Conservation (phyloP, 2,797 vertebrate species). For the Phataginus tricuspis region DNA sequence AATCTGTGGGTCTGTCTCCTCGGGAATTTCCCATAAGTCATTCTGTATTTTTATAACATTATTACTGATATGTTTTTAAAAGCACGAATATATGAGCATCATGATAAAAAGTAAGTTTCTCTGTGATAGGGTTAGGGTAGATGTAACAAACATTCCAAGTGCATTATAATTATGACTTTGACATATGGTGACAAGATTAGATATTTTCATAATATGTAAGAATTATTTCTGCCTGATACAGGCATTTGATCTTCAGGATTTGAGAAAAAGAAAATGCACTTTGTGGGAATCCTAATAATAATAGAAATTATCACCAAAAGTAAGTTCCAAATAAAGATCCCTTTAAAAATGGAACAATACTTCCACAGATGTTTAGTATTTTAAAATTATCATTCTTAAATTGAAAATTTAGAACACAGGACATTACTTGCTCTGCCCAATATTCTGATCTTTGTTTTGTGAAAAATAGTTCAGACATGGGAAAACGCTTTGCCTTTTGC, state of each 20-base stretch:
- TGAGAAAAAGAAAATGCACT: too few relatives aligned
- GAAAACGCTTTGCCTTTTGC: neutral
- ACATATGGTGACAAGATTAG: neutral
- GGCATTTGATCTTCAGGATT: neutral
- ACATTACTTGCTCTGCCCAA: neutral
- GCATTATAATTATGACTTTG: neutral
- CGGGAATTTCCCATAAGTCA: neutral
- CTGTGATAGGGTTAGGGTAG: neutral
- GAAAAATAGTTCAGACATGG: neutral
- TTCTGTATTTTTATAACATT: neutral
- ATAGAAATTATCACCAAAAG: neutral
- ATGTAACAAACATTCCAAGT: neutral
- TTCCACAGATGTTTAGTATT: neutral
- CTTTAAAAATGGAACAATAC: neutral
- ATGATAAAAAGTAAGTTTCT: neutral
- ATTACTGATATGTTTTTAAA: neutral
- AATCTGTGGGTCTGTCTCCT: neutral
- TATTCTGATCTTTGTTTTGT: neutral
- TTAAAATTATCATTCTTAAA: neutral
- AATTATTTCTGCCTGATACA: neutral
- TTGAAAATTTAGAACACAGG: neutral
- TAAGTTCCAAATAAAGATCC: neutral
- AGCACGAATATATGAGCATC: neutral
- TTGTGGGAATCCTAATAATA: too few relatives aligned
- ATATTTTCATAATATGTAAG: neutral